Evolutionary conservation across 2,113 vertebrate genomes (phyloP), one percentile per base, ranked within the genome.

Genomic region (Tachycineta bicolor): DNA sequence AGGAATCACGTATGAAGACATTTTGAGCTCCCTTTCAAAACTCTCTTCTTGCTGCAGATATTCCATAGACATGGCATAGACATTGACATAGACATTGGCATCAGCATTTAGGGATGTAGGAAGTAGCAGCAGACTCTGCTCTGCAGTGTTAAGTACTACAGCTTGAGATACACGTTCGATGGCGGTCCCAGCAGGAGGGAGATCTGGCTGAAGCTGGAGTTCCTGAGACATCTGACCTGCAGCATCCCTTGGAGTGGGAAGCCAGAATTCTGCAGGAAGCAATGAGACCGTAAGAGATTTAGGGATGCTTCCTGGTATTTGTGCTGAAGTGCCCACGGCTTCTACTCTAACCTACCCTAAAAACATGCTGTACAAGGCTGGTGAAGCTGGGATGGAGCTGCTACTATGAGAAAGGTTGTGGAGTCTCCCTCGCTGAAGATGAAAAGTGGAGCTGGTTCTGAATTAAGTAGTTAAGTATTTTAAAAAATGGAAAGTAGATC

Each of bases 151-250:
- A 8, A 23, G 2, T 23, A 11, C 33, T 17, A 1, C 53, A 68
- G 14, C 29, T 4, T 46, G 49, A 43, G 60, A 23, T 44, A 7
- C 6, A 0, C 6, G 28, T 17, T 63, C 1, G 0, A 26, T 31
- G 0, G 1, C 63, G 22, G 53, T 14, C 15, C 21, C 43, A 34
- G 73, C 29, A 69, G 55, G 25, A 69, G 55, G 4, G 16, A 52
- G 28, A 22, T 56, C n/a, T 34, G 14, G 7, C 33, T 75, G 67
- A 34, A 68, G 9, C 17, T 39, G 69, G 44, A 60, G 31, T 17
- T 81, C 39, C 69, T 50, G 67, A 53, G 46, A 20, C 2, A 8
- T 39, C 47, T 68, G 56, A 55, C 49, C 21, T 76, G 29, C 39
- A 76, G 19, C 28, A 63, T 33, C 29, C 14, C 11, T 34, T 22